phyloP scores from a whole-genome alignment of 64 coral and sea anemone species.

The Montipora sp. region DNA sequence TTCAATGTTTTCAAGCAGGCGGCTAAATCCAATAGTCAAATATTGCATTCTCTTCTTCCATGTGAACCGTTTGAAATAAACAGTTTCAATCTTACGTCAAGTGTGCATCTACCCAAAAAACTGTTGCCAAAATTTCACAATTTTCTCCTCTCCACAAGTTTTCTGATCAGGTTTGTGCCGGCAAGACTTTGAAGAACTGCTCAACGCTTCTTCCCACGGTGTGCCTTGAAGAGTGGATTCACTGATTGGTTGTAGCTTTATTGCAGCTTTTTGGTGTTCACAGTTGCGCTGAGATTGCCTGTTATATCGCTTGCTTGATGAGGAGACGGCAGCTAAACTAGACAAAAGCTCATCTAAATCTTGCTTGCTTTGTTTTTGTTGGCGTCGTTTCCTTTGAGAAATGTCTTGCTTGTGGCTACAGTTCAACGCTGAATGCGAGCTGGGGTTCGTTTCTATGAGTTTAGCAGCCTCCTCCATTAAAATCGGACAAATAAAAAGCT shows the following conservation, averaged over 20 bases:
- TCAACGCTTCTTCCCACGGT: slow-evolving; percentile 11
- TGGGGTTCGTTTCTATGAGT: no score
- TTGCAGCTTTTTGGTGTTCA: not conserved
- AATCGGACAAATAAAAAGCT: no score
- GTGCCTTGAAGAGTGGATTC: slow-evolving; percentile 15
- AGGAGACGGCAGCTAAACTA: not conserved
- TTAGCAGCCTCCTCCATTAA: no score
- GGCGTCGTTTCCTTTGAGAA: no score
- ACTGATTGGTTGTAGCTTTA: not conserved
- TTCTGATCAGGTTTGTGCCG: slow-evolving; percentile 11
- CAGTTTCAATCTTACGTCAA: not conserved
- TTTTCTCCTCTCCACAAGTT: not conserved
- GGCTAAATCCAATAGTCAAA: not conserved
- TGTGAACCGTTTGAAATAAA: no score
- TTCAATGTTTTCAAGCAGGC: no score
- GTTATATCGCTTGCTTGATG: not conserved
- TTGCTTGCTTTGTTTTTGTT: no score
- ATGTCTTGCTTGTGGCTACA: no score
- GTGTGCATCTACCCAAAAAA: slow-evolving; percentile 1
- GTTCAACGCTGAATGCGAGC: no score
- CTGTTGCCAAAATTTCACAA: slow-evolving; percentile 8
- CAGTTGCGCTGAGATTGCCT: not conserved
- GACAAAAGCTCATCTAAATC: not conserved
- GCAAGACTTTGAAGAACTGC: not conserved
- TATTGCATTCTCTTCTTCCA: not conserved